Conservation (phyloP, 2,113 vertebrate genomes). For the Ailuropoda melanoleuca region DNA sequence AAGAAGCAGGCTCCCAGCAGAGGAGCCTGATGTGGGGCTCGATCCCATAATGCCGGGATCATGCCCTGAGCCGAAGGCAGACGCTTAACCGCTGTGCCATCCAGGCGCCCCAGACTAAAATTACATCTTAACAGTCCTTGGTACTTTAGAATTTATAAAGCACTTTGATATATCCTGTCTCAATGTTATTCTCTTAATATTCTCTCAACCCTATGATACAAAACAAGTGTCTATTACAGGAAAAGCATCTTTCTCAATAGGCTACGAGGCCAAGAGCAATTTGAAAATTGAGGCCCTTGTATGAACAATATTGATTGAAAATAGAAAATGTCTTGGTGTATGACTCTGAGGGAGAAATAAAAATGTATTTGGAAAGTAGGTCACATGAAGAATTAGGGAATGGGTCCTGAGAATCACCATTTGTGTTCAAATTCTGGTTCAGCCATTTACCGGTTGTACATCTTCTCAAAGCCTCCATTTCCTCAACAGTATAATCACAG, state of each 20-base stretch:
- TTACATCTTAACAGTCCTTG: not conserved
- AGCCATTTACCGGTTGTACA: not conserved
- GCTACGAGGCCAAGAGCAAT: constrained; percentile 29
- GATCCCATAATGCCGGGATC: too few species aligned
- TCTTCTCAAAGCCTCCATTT: not conserved
- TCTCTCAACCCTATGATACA: not conserved
- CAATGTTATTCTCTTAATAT: constrained; percentile 22
- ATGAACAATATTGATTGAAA: constrained; percentile 7
- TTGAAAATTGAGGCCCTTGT: constrained; percentile 49
- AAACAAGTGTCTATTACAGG: constrained; percentile 12
- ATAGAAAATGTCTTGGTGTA: not conserved
- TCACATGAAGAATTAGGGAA: not conserved
- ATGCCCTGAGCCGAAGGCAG: too few species aligned
- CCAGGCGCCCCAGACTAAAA: too few species aligned
- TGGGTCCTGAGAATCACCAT: not conserved
- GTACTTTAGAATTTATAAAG: constrained; percentile 31
- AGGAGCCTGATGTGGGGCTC: too few species aligned
- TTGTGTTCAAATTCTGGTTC: not conserved
- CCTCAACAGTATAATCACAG: not conserved
- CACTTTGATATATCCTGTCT: constrained; percentile 14
- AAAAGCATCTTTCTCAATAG: constrained; percentile 41
- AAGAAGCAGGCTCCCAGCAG: too few species aligned
- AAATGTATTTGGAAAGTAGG: not conserved
- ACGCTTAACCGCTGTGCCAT: too few species aligned
- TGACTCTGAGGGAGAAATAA: not conserved